Percentiles rank a stretch among this genome's conserved stretches.
Evolutionary conservation across 2,797 vertebrate species (phyloP).

Genomic region (Melopsittacus undulatus): DNA sequence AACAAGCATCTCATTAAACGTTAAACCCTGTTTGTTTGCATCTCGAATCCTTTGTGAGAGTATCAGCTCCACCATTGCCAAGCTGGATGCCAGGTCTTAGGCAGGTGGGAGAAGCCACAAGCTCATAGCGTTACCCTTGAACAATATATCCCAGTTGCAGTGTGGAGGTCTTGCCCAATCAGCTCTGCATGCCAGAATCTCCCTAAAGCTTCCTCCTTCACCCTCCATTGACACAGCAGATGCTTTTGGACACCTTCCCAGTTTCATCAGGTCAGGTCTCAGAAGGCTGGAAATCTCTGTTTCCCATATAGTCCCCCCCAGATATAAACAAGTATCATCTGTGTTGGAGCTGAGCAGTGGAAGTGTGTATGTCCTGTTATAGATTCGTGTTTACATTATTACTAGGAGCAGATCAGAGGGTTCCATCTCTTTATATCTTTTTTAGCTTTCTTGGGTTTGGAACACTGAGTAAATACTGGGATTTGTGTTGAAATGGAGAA

Average conservation of each 20-base stretch:
- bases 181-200: not conserved
- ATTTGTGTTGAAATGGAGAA: not conserved
- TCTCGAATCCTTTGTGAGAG: not conserved
- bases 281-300: slow-evolving; percentile 24
- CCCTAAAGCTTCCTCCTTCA: not conserved
- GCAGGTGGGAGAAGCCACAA: not conserved
- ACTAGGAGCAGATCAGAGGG: not conserved
- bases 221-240: not conserved
- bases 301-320: not conserved
- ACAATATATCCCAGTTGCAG: not conserved
- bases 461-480: not conserved
- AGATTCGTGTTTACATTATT: slow-evolving; percentile 14
- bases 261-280: slow-evolving; percentile 33
- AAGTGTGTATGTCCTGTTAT: not conserved
- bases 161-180: not conserved
- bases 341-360: not conserved
- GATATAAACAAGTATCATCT: slow-evolving; percentile 18
- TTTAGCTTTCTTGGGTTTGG: not conserved
- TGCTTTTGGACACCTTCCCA: slow-evolving; percentile 37
- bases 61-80: not conserved
- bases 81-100: not conserved
- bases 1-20: slow-evolving; percentile 45
- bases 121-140: not conserved
- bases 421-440: not conserved
- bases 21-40: not conserved